Percentiles rank a stretch among this genome's conserved stretches.
These are phyloP conservation scores for Heptranchias perlo DNA, from an alignment of 2,113 vertebrate species.

Conservation along the genomic window DNA sequence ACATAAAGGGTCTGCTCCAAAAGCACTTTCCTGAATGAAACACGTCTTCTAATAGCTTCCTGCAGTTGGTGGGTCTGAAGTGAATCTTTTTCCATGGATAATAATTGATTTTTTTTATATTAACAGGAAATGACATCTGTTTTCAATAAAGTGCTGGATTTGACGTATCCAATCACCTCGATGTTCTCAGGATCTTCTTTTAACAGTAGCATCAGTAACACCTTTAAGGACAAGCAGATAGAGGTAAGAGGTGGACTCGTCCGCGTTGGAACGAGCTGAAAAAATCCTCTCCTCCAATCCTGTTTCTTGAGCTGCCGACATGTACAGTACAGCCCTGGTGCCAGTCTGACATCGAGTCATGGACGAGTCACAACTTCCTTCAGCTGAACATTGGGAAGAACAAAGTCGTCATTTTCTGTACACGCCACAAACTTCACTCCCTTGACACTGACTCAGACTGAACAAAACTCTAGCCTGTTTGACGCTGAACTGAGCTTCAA, in stretches of 20 bases:
- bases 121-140: slow-evolving; percentile 75
- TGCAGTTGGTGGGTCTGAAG: not conserved
- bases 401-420: not conserved
- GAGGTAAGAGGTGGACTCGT: slow-evolving; percentile 60
- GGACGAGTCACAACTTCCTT: not conserved
- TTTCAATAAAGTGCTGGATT: slow-evolving; percentile 73
- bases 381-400: not conserved
- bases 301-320: not conserved
- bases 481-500: not conserved
- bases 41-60: not conserved
- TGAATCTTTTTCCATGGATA: not conserved
- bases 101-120: not conserved
- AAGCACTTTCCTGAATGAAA: not conserved
- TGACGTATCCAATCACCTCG: slow-evolving; percentile 88
- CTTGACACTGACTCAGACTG: not conserved
- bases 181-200: slow-evolving; percentile 89
- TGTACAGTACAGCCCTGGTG: not conserved
- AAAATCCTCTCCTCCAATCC: not conserved
- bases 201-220: slow-evolving; percentile 68
- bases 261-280: not conserved
- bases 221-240: slow-evolving; percentile 83
- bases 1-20: no score
- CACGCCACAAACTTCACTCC: not conserved
- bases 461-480: not conserved
- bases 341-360: not conserved